Base-by-base conservation (phyloP, 2,888 invertebrate species). In the Sarcophaga variegata region DNA sequence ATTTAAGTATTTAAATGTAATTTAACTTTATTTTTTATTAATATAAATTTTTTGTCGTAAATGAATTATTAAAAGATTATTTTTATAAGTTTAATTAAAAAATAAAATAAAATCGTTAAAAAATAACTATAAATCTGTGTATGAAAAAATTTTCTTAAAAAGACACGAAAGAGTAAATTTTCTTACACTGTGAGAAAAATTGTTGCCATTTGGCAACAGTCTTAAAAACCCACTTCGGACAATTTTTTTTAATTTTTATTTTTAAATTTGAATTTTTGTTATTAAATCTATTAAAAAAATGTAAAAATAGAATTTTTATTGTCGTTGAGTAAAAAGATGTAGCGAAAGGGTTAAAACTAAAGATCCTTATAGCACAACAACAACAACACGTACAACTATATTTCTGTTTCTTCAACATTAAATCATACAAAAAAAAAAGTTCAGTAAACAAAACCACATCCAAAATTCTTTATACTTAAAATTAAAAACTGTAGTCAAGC, bases 171-270 rank as follows among this genome's bases (percentile, higher is more conserved):
- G 81, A 12, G 75, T 71, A 69, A 17, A 80, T 67, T 45, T 66
- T 60, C 47, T 60, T 76, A 63, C 72, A 79, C 75, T 11, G 62
- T 83, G 17, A 83, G 47, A 83, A 81, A 81, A 62, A 80, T 83
- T 79, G 79, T 86, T 67, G 77, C 77, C 72, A 69, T 77, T 11
- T 81, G 74, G 63, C 27, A 66, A 66, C 76, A 47, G 69, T 63
- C 66, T 81, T 59, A 72, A 81, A 27, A 78, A 74, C 67, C 63
- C 72, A 81, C 62, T 78, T 81, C 81, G 17, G 66, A 76, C 37
- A 81, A 76, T 77, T 81, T 71, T 80, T 83, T 27, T 83, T 79
- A 86, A 62, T 67, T 82, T 76, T 25, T 25, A 25, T 25, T 25
- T 86, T 25, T 86, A 69, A 83, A 64, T 37, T 77, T 45, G 14